phyloP scores from a whole-genome alignment of 2,888 invertebrate species.

The Dioctria rufipes region DNA sequence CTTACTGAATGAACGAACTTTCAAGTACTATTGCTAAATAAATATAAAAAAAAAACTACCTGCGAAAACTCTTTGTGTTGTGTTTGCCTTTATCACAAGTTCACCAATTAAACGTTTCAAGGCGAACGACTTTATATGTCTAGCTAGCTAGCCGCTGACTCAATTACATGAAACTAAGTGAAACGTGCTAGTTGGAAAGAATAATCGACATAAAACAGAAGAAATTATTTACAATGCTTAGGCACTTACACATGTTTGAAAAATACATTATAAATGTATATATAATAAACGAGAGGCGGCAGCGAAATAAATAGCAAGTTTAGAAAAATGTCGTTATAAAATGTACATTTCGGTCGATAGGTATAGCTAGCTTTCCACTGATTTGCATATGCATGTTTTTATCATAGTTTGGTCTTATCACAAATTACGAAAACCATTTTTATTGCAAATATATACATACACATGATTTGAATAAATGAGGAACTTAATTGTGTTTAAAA shows the following conservation, averaged over 20 bases:
- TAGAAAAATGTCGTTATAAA: neutral
- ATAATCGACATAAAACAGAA: neutral
- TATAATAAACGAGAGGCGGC: neutral
- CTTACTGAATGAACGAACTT: neutral
- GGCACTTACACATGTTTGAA: no score
- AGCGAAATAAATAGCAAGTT: neutral
- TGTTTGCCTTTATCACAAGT: conserved; percentile 34
- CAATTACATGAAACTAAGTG: neutral
- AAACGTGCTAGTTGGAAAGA: neutral
- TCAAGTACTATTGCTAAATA: neutral
- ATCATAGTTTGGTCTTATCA: neutral
- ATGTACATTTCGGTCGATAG: neutral
- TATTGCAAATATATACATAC: neutral
- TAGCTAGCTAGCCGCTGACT: no score
- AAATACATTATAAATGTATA: neutral
- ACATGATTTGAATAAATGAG: neutral
- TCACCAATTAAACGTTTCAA: conserved; percentile 31
- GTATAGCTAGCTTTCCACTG: neutral
- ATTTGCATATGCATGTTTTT: neutral
- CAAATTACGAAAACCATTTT: neutral
- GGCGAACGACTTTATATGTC: neutral
- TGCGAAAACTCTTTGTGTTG: neutral
- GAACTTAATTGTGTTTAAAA: neutral
- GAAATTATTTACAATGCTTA: neutral
- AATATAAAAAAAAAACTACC: no score